Percentiles rank a stretch among this genome's conserved stretches.
These are phyloP conservation scores for Cossypha heuglini DNA, from an alignment of 2,797 vertebrate species.

Conservation along the genomic window DNA sequence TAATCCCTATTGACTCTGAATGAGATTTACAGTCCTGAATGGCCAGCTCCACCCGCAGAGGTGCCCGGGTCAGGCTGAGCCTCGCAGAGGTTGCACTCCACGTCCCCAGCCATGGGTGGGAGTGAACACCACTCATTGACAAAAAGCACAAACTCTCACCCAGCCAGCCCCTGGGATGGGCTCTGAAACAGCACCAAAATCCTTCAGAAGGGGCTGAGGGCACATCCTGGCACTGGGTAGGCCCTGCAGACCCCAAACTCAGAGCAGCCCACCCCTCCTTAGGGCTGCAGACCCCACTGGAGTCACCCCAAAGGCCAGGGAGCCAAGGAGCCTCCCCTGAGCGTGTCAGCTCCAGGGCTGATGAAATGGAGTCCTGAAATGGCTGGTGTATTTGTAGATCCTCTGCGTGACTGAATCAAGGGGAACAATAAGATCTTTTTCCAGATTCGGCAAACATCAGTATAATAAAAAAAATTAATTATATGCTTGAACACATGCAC, in stretches of 20 bases:
- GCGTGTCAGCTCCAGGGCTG: fast-evolving
- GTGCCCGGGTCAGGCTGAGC: neutral
- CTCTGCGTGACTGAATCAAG: conserved; percentile 59
- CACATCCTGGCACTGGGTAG: neutral
- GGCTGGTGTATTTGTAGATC: conserved; percentile 30
- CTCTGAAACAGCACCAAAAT: neutral
- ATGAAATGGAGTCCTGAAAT: neutral
- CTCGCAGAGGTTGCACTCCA: neutral
- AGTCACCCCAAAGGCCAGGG: fast-evolving
- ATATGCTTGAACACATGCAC: conserved; percentile 71
- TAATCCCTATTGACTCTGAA: conserved; percentile 28
- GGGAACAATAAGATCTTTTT: conserved; percentile 62
- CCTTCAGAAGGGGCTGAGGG: neutral
- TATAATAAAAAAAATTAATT: conserved; percentile 73
- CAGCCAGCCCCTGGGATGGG: fast-evolving
- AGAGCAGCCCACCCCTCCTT: fast-evolving
- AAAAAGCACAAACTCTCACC: neutral
- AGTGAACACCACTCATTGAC: neutral
- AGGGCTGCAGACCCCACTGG: neutral
- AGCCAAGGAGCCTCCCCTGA: fast-evolving
- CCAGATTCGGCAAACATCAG: conserved; percentile 64
- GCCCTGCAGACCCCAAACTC: neutral
- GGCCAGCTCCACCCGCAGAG: neutral
- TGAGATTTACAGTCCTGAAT: conserved; percentile 19
- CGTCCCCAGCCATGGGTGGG: fast-evolving